Base-by-base conservation (phyloP, 2,797 vertebrate species). In the Geotrypetes seraphini region DNA sequence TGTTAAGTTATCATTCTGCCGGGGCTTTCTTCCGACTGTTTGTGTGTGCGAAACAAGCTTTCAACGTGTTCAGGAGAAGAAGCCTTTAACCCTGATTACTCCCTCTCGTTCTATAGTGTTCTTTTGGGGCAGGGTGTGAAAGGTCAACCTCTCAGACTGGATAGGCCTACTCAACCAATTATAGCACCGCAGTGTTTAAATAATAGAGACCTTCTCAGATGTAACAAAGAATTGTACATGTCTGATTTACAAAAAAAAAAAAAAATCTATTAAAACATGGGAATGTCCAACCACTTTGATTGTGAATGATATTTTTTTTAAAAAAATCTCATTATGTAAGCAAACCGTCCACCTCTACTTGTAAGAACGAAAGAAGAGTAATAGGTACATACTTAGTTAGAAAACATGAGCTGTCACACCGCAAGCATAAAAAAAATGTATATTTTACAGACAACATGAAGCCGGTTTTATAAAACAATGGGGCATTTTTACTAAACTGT, bases 31-130 rank as follows among this genome's bases (percentile, higher is more conserved):
- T 75, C 77, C 71, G 76, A 75, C 75, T 67, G 75, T 83, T 79
- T 89, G 84, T 83, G 78, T 81, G 81, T 83, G 74, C 82, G 83
- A 84, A 90, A 87, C 73, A 81, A 81, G 71, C 79, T 85, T 86
- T 85, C 73, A 73, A 85, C 81, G 69, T 83, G 76, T 78, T 79
- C 80, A 78, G 88, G 83, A 92, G 88, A 84, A 92, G 85, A 87
- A 91, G 88, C 74, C 86, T 90, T 91, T 89, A 88, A 87, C 84
- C 84, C 84, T 84, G 80, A 90, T 91, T 90, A 88, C 66, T 71
- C 78, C 81, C 81, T 77, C 78, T 75, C 72, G 69, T 75, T 85
- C 80, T 86, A 85, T 89, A 87, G 85, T 75, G 79, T 69, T 86
- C 84, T 86, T 90, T 83, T 71, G 81, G 78, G 72, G 71, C 79